phyloP scores from a whole-genome alignment of 2,113 vertebrate species.

The Perccottus glenii region DNA sequence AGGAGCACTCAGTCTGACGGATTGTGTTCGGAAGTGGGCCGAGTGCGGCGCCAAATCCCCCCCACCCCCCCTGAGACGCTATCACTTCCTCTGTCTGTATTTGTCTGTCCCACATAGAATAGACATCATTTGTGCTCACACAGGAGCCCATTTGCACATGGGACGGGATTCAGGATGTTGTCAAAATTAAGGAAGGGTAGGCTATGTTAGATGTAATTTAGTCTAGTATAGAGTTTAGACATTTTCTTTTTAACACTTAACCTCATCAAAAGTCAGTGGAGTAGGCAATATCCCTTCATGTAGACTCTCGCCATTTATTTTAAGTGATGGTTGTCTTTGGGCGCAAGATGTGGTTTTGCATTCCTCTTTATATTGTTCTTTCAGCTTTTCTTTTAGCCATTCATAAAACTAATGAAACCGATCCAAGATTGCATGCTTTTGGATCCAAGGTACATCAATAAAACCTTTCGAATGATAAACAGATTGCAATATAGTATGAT shows the following conservation, averaged over 20 bases:
- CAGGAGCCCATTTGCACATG: conserved; percentile 24
- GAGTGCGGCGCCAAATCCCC: conserved; percentile 57
- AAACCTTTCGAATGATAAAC: too few relatives aligned
- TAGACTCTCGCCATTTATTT: conserved; percentile 41
- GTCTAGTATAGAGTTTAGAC: conserved; percentile 4
- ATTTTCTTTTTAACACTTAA: conserved; percentile 31
- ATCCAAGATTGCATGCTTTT: too few relatives aligned
- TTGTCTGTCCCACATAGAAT: conserved; percentile 22
- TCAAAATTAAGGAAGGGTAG: conserved; percentile 21
- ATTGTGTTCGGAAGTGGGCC: conserved; percentile 62
- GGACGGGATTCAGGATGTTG: not conserved
- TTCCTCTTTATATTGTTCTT: conserved; percentile 5
- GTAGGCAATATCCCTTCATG: conserved; percentile 33
- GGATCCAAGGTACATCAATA: too few relatives aligned
- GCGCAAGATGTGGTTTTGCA: conserved; percentile 21
- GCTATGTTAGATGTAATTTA: conserved; percentile 18
- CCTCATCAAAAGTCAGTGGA: conserved; percentile 23
- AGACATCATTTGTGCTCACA: not conserved
- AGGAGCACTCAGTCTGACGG: conserved; percentile 59
- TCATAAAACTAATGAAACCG: not conserved
- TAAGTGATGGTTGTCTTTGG: conserved; percentile 43
- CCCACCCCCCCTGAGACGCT: conserved; percentile 22
- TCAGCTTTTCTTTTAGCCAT: not conserved
- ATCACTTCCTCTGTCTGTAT: conserved; percentile 47
- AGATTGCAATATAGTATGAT: too few relatives aligned